Evolutionary conservation across 2,888 invertebrate species (phyloP).

Genomic region (Platynereis dumerilii): DNA sequence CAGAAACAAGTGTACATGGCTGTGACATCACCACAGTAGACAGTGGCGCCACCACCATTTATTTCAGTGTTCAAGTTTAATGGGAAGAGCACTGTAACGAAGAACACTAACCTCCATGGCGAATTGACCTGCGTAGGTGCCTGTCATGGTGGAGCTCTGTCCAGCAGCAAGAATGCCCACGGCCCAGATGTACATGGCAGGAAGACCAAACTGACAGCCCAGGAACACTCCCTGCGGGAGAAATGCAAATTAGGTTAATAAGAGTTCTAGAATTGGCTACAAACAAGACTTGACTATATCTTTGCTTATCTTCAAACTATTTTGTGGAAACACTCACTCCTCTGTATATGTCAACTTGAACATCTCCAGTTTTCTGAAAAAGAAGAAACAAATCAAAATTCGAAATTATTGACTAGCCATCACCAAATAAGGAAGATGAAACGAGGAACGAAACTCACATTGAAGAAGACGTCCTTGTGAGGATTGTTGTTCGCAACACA

Average conservation of each 20-base stretch:
- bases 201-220: slow-evolving; percentile 77
- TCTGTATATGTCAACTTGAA: slow-evolving; percentile 52
- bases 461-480: slow-evolving; percentile 64
- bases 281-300: too few species aligned
- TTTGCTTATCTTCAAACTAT: too few species aligned
- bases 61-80: too few species aligned
- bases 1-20: too few species aligned
- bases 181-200: slow-evolving; percentile 85
- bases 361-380: slow-evolving; percentile 39
- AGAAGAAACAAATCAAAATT: neutral
- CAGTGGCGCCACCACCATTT: too few species aligned
- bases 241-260: too few species aligned
- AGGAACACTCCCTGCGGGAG: slow-evolving; percentile 62
- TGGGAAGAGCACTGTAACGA: too few species aligned
- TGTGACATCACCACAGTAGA: too few species aligned
- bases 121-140: slow-evolving; percentile 87
- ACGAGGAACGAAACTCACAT: slow-evolving; percentile 46
- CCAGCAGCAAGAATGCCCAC: slow-evolving; percentile 70
- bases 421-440: neutral
- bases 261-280: too few species aligned
- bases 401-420: neutral
- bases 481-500: slow-evolving; percentile 60
- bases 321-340: too few species aligned
- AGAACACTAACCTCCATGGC: slow-evolving; percentile 77
- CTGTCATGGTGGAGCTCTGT: slow-evolving; percentile 73